Evolutionary conservation across 2,888 invertebrate species (phyloP).

Genomic region (Diachrysia chrysitis): DNA sequence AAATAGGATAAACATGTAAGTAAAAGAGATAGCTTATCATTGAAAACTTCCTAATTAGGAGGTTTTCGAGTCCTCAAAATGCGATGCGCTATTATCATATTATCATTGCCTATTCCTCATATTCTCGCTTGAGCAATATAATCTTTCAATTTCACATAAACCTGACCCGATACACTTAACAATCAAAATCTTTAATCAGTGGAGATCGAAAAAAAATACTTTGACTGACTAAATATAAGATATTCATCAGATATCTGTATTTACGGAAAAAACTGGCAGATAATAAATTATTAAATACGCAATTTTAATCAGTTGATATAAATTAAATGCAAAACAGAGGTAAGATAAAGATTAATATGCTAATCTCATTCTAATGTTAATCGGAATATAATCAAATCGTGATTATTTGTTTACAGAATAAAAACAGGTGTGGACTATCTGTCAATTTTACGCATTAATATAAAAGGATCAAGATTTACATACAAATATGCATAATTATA

Average conservation of each 20-base stretch:
- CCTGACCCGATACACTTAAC: too few relatives aligned
- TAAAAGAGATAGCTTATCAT: too few relatives aligned
- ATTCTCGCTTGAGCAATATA: too few relatives aligned
- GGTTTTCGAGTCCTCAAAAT: too few relatives aligned
- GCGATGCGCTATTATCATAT: too few relatives aligned
- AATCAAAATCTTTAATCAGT: too few relatives aligned
- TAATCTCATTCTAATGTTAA: constrained; percentile 1
- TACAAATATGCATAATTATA: neutral
- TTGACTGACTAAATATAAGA: neutral
- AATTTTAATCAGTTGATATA: neutral
- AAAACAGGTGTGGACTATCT: neutral
- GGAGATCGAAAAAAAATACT: too few relatives aligned
- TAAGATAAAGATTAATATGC: neutral
- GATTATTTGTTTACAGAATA: neutral
- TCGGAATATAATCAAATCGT: neutral
- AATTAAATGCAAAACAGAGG: neutral
- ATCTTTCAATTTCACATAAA: too few relatives aligned
- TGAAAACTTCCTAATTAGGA: too few relatives aligned
- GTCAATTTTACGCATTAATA: neutral
- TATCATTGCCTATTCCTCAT: too few relatives aligned
- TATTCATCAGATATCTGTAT: too few relatives aligned
- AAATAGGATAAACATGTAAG: too few relatives aligned
- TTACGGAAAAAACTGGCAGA: neutral
- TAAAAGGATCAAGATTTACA: neutral
- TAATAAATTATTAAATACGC: neutral